These are phyloP conservation scores for Phoxinus dragarum DNA, from an alignment of 2,797 vertebrate genomes.

Conservation along the genomic window DNA sequence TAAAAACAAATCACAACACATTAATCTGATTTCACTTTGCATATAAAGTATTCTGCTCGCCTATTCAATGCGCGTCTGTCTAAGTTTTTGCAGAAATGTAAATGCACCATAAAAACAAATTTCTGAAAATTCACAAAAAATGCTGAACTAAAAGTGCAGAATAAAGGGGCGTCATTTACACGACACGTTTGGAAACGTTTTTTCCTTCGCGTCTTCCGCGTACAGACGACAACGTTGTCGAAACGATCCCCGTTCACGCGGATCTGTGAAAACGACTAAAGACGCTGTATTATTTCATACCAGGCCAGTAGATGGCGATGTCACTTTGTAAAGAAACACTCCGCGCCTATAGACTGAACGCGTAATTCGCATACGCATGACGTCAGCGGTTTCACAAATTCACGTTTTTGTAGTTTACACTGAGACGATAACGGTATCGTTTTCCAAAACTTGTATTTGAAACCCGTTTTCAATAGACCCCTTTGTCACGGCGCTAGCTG, in stretches of 20 bases:
- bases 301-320: neutral
- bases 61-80: neutral
- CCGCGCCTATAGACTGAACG: no score
- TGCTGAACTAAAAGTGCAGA: neutral
- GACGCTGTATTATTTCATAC: neutral
- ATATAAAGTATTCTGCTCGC: neutral
- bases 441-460: neutral
- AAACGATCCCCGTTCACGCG: neutral
- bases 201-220: no score
- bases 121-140: neutral
- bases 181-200: neutral
- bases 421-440: neutral
- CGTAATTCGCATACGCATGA: neutral
- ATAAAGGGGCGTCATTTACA: neutral
- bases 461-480: no score
- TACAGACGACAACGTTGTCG: neutral
- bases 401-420: neutral
- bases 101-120: neutral
- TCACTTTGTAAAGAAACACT: neutral
- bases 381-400: neutral
- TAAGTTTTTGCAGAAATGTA: neutral
- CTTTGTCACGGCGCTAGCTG: no score
- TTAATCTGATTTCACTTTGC: neutral
- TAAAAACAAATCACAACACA: neutral
- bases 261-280: neutral